A percentile compares a stretch with the other conserved stretches of the same genome.
These are phyloP conservation scores for Gadopsis marmoratus DNA, from an alignment of 2,797 vertebrate species.

Conservation along the genomic window DNA sequence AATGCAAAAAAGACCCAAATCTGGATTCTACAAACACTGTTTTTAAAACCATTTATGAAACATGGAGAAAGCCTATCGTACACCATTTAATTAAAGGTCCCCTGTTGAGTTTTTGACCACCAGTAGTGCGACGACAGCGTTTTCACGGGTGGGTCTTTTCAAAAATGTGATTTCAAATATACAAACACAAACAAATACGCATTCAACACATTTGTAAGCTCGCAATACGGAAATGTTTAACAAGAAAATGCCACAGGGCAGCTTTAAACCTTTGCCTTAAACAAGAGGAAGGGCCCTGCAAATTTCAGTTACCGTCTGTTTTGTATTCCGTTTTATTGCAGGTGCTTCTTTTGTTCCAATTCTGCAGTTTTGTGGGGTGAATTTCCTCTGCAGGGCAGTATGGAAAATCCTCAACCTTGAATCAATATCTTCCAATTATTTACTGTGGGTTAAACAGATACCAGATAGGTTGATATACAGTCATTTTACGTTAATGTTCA, in stretches of 20 bases:
- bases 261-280: neutral
- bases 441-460: neutral
- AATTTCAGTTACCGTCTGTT: neutral
- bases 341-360: neutral
- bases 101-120: neutral
- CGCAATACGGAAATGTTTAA: neutral
- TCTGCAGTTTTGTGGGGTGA: neutral
- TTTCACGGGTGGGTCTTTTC: neutral
- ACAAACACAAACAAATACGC: too few relatives aligned
- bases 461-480: neutral
- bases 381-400: neutral
- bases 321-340: neutral
- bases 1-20: neutral
- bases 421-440: neutral
- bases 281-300: neutral
- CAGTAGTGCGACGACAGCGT: rapidly evolving
- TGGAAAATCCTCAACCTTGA: neutral
- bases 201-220: neutral
- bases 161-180: too few relatives aligned
- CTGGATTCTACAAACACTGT: neutral
- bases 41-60: neutral
- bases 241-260: neutral
- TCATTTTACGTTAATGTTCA: neutral
- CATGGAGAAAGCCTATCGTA: neutral
- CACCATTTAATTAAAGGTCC: neutral